Conservation (phyloP, 2,888 invertebrate genomes). For the Meta bourneti region DNA sequence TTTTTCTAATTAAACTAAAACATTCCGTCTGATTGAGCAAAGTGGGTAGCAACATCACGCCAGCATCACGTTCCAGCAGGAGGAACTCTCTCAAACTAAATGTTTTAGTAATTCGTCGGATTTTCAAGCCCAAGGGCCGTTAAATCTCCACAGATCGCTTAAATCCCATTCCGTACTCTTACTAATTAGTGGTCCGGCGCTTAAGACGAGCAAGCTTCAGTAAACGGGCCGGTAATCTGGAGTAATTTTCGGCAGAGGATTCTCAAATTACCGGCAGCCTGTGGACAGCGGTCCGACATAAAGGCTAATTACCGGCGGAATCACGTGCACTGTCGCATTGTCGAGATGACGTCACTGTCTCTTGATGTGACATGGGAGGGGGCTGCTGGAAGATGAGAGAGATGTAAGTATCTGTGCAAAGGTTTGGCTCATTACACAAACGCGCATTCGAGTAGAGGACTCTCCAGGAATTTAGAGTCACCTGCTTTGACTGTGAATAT, state of each 20-base stretch:
- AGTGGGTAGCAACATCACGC: no score
- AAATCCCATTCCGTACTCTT: constrained; percentile 56
- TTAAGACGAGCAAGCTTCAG: constrained; percentile 45
- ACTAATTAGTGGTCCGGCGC: constrained; percentile 63
- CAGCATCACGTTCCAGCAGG: no score
- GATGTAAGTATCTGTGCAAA: background rate
- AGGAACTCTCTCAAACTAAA: constrained; percentile 36
- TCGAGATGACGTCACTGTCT: constrained; percentile 26
- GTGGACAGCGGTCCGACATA: constrained; percentile 62
- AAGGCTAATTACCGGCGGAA: constrained; percentile 64
- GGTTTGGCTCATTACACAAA: background rate
- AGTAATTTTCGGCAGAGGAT: constrained; percentile 64
- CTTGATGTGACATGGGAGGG: background rate
- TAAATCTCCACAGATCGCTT: constrained; percentile 59
- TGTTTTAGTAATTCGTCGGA: constrained; percentile 56
- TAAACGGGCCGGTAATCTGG: constrained; percentile 59
- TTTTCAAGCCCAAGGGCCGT: constrained; percentile 46
- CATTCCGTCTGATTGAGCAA: background rate
- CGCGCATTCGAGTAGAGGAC: background rate
- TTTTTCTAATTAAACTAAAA: background rate
- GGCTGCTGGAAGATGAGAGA: background rate
- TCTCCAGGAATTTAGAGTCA: background rate
- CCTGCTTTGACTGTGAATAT: background rate
- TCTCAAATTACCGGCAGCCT: constrained; percentile 41
- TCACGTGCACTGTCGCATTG: constrained; percentile 31